These are phyloP conservation scores for Chydorus sphaericus DNA, from an alignment of 2,888 invertebrate species.

Conservation along the genomic window DNA sequence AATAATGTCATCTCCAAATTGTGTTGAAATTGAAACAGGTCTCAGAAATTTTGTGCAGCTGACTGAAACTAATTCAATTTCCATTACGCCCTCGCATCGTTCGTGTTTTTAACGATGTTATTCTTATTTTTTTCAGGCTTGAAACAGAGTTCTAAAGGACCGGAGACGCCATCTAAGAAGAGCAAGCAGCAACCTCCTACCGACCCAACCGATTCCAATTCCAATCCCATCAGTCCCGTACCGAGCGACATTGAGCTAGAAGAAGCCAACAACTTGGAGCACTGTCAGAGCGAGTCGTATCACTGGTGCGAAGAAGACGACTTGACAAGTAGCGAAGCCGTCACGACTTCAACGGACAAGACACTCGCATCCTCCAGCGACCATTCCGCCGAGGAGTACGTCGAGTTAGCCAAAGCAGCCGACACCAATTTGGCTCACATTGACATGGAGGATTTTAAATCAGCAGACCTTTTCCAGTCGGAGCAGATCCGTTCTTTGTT, in stretches of 20 bases:
- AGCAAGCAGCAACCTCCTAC: too few relatives aligned
- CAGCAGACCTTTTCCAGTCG: constrained; percentile 69
- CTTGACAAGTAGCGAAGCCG: constrained; percentile 7
- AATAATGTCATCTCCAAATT: too few relatives aligned
- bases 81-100: too few relatives aligned
- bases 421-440: constrained; percentile 88
- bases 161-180: constrained; percentile 3
- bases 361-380: not conserved
- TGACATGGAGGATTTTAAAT: constrained; percentile 85
- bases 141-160: not conserved
- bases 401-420: constrained; percentile 70
- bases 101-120: too few relatives aligned
- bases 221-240: constrained; percentile 1
- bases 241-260: not conserved
- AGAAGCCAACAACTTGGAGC: not conserved
- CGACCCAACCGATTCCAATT: constrained; percentile 4
- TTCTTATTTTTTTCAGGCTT: not conserved
- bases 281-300: constrained; percentile 9
- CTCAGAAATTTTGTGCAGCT: too few relatives aligned
- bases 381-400: constrained; percentile 35
- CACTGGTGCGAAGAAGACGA: constrained; percentile 14
- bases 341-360: not conserved
- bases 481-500: constrained; percentile 80
- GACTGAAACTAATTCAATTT: too few relatives aligned
- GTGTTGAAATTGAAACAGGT: too few relatives aligned